Percentiles rank a stretch among this genome's conserved stretches.
Evolutionary conservation across 2,113 vertebrate genomes (phyloP).

Genomic region (Aleadryas rufinucha): DNA sequence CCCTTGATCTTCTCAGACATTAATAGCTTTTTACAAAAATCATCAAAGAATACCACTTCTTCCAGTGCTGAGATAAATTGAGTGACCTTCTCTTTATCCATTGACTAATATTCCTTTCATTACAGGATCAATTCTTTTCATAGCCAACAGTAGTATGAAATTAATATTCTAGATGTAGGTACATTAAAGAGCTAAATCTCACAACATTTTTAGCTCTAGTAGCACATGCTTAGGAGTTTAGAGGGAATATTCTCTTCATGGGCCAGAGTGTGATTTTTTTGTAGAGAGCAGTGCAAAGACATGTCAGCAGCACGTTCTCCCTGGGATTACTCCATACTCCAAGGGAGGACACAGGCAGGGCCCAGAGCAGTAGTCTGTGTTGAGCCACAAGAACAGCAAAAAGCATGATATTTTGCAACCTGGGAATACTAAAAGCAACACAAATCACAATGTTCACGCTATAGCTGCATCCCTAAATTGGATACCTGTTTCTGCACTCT

Average conservation of each 20-base stretch:
- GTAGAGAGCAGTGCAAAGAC: background rate
- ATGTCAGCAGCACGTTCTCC: background rate
- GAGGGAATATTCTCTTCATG: background rate
- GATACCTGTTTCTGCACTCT: background rate
- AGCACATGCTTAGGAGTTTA: background rate
- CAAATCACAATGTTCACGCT: background rate
- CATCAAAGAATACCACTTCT: background rate
- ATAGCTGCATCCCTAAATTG: background rate
- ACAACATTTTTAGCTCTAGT: background rate
- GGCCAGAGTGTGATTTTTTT: background rate
- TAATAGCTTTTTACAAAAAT: constrained; percentile 12
- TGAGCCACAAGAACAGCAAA: background rate
- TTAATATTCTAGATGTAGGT: background rate
- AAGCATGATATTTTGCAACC: background rate
- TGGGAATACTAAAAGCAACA: background rate
- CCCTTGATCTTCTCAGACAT: background rate
- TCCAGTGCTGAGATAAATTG: background rate
- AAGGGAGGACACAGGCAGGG: background rate
- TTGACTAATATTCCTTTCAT: constrained; percentile 4
- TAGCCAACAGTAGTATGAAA: background rate
- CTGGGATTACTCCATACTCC: background rate
- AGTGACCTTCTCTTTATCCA: background rate
- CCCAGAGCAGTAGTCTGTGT: background rate
- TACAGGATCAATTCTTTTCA: background rate
- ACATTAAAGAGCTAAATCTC: background rate